Evolutionary conservation across 2,797 vertebrate species (phyloP), one percentile per base, ranked within the genome.

Genomic region (Mormyrops boulengeri): DNA sequence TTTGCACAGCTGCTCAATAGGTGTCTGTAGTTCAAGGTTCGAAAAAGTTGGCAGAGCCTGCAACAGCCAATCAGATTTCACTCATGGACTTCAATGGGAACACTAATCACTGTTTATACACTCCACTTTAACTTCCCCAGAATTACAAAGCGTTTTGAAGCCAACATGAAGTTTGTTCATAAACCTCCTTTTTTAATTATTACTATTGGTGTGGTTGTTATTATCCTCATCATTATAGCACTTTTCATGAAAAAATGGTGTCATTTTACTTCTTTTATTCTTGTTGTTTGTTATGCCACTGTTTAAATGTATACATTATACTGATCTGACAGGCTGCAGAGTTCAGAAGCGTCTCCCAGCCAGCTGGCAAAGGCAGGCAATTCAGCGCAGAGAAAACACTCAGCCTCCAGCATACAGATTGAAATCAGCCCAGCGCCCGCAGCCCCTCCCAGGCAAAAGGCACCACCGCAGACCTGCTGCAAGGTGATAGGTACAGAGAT

Each of bases 401-500:
- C 85, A 69, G 90, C 88, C 14, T 89, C 89, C 47, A 91, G 91
- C 62, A 92, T 94, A 85, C 89, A 93, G 85, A 94, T 92, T 69
- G 52, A 87, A 90, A 90, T 93, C 55, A 91, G 87, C 30, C 90
- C 92, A 52, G 90, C 82, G 34, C 2, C 88, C 11, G 80, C 52
- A 44, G 53, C 88, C 62, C 82, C 22, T 19, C 73, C 55, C 47
- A 85, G 49, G 22, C 44, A 34, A 88, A 90, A 73, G 30, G 60
- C 77, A 22, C 49, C 90, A 50, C 91, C 91, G 60, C 91, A 91
- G 91, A 92, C 91, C 22, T 92, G 90, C 89, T 91, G 92, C 44
- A 94, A 93, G 91, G 38, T 94, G 3, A 93, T 94, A 89, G 93
- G 94, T 94, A 92, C 57, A 66, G 41, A 49, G 82, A 49, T 26